These are phyloP conservation scores for Brachyrhaphis roseni DNA, from an alignment of 2,797 vertebrate species.

Conservation along the genomic window DNA sequence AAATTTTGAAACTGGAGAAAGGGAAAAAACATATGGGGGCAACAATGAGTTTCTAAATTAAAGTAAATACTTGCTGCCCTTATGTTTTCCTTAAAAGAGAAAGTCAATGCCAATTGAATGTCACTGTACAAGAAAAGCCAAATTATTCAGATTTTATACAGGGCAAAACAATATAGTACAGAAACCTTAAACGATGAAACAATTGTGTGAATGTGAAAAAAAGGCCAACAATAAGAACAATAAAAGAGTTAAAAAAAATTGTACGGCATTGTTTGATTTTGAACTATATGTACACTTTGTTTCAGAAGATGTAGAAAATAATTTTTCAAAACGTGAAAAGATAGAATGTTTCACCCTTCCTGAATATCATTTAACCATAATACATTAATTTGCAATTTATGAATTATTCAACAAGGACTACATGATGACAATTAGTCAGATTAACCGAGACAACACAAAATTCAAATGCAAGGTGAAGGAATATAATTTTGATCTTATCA, in stretches of 20 bases:
- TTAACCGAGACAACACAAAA: slow-evolving; percentile 16
- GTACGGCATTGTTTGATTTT: not conserved
- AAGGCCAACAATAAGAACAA: not conserved
- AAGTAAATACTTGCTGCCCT: not conserved
- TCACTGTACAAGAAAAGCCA: not conserved
- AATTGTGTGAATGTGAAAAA: not conserved
- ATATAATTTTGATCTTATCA: slow-evolving; percentile 22
- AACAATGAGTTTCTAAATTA: no score
- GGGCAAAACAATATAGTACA: not conserved
- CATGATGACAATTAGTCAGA: slow-evolving; percentile 11
- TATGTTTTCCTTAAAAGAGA: not conserved
- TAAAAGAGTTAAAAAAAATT: not conserved
- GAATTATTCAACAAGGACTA: slow-evolving; percentile 26
- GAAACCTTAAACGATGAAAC: not conserved
- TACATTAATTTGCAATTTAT: slow-evolving; percentile 21
- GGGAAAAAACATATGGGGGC: no score
- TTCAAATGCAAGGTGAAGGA: slow-evolving; percentile 17
- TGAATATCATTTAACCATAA: slow-evolving; percentile 10
- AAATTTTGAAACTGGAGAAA: not conserved
- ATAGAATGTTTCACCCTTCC: slow-evolving; percentile 5
- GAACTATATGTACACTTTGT: not conserved
- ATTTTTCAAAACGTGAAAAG: slow-evolving; percentile 9
- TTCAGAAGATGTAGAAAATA: not conserved
- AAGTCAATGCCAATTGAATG: not conserved
- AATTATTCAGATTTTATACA: not conserved